A percentile compares a stretch with the other conserved stretches of the same genome.
phyloP scores from a whole-genome alignment of 2,888 invertebrate genomes.

The Exocentrus adspersus region DNA sequence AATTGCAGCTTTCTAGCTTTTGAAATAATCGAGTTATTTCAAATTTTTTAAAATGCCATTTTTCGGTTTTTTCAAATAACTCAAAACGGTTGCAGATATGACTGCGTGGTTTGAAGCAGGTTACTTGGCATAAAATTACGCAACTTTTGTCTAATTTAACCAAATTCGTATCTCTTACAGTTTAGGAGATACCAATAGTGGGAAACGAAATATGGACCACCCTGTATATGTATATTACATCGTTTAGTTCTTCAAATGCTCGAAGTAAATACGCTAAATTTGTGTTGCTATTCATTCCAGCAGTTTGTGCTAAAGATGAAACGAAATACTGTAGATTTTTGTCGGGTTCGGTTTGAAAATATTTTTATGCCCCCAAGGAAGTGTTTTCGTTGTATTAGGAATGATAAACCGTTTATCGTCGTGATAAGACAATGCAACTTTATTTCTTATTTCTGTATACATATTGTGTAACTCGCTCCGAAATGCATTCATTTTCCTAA shows the following conservation, averaged over 20 bases:
- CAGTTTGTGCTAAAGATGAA: background rate
- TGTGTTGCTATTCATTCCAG: background rate
- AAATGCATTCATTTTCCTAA: conserved; percentile 6
- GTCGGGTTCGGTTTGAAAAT: background rate
- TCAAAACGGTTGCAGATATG: too few species aligned
- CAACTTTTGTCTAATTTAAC: too few species aligned
- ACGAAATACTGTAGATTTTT: background rate
- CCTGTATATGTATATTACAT: too few species aligned
- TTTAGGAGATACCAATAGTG: too few species aligned
- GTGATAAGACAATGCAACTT: conserved; percentile 6
- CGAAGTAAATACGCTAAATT: background rate
- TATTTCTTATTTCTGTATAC: background rate
- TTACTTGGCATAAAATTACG: too few species aligned
- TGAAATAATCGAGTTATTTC: too few species aligned
- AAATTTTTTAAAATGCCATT: too few species aligned
- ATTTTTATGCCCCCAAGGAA: background rate
- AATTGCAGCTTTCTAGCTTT: too few species aligned
- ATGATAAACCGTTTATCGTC: conserved; percentile 14
- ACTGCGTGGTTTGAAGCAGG: too few species aligned
- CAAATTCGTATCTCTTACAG: too few species aligned
- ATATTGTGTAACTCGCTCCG: background rate
- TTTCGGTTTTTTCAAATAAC: too few species aligned
- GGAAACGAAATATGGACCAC: too few species aligned
- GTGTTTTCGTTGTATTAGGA: background rate
- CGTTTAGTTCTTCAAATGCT: background rate